phyloP scores from a whole-genome alignment of 2,113 vertebrate species.

The Ictalurus punctatus region DNA sequence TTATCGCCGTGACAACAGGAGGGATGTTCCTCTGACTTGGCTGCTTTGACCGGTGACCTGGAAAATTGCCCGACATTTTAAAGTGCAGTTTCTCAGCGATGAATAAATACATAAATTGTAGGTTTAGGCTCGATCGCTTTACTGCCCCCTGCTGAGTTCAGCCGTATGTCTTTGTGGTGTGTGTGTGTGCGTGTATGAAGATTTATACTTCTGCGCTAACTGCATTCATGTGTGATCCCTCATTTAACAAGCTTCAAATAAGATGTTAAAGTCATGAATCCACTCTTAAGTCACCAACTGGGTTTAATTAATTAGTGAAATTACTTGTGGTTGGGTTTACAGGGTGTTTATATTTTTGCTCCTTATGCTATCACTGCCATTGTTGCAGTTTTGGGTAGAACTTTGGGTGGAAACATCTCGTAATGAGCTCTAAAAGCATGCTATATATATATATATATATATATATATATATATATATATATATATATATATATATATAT shows the following conservation, averaged over 20 bases:
- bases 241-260: background rate
- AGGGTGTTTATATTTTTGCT: background rate
- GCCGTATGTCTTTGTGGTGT: background rate
- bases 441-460: too few species aligned
- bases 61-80: slow-evolving; percentile 75
- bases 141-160: slow-evolving; percentile 14
- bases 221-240: background rate
- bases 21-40: slow-evolving; percentile 37
- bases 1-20: slow-evolving; percentile 46
- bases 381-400: background rate
- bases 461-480: too few species aligned
- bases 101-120: slow-evolving; percentile 75
- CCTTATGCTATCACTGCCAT: background rate
- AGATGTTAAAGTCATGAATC: background rate
- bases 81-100: slow-evolving; percentile 62
- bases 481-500: too few species aligned
- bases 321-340: background rate
- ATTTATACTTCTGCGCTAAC: background rate
- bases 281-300: background rate
- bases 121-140: slow-evolving; percentile 56
- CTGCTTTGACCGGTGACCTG: slow-evolving; percentile 69
- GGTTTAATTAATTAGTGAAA: background rate
- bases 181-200: slow-evolving; percentile 1
- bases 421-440: too few species aligned
- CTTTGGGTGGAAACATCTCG: background rate